Evolutionary conservation across 2,797 vertebrate genomes (phyloP).

Genomic region (Spondyliosoma cantharus): DNA sequence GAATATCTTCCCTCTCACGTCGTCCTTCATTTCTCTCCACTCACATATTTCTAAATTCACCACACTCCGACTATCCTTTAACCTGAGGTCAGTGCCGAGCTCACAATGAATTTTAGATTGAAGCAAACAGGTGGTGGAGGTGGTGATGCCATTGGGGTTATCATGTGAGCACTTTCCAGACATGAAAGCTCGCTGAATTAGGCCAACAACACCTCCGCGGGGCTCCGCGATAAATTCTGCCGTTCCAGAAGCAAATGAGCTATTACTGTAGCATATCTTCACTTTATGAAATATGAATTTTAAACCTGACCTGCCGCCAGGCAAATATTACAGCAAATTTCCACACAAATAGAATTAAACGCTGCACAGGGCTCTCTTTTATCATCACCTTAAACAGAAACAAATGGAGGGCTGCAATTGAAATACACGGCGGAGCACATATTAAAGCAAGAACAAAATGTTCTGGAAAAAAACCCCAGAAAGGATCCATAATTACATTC

Average conservation of each 20-base stretch:
- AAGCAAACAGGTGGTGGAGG: not conserved
- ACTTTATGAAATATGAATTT: conserved; percentile 56
- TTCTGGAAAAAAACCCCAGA: conserved; percentile 38
- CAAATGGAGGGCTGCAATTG: conserved; percentile 53
- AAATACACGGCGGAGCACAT: conserved; percentile 56
- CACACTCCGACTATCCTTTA: not conserved
- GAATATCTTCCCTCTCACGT: not conserved
- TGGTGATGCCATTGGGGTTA: not conserved
- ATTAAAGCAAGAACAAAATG: conserved; percentile 72
- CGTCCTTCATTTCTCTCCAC: not conserved
- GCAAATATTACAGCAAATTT: conserved; percentile 62
- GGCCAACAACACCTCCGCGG: conserved; percentile 21
- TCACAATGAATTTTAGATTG: not conserved
- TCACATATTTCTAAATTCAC: not conserved
- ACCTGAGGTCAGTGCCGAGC: not conserved
- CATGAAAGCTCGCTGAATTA: conserved; percentile 25
- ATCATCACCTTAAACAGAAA: conserved; percentile 52
- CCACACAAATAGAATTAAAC: conserved; percentile 67
- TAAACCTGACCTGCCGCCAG: conserved; percentile 49
- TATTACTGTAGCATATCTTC: conserved; percentile 82
- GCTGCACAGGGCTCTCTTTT: conserved; percentile 13
- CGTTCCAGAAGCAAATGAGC: conserved; percentile 51
- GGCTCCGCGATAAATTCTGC: conserved; percentile 18
- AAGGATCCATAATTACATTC: conserved; percentile 77
- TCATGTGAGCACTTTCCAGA: not conserved